Conservation (phyloP, 2,113 vertebrate genomes). For the Psophia crepitans region DNA sequence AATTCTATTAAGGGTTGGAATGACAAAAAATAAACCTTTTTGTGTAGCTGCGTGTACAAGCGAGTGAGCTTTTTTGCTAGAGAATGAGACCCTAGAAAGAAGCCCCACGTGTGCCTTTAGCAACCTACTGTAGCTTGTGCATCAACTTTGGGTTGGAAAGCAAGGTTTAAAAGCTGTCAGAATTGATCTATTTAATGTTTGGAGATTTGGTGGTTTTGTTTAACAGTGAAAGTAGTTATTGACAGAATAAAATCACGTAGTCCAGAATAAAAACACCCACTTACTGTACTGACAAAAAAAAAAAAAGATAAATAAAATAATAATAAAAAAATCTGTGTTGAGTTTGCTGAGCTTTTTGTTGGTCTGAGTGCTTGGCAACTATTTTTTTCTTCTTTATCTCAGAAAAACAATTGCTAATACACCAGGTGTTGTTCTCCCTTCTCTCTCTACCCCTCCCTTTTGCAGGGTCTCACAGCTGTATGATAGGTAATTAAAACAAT, state of each 20-base stretch:
- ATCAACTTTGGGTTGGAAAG: neutral
- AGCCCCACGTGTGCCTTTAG: neutral
- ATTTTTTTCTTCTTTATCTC: neutral
- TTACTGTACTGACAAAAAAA: neutral
- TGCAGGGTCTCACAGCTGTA: neutral
- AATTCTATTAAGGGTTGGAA: neutral
- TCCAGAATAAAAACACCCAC: neutral
- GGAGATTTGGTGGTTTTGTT: constrained; percentile 4
- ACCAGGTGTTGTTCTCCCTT: constrained; percentile 36
- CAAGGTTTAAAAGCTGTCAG: constrained; percentile 6
- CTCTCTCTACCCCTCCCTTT: neutral
- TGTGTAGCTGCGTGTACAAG: neutral
- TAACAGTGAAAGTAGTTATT: neutral
- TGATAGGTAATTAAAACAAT: constrained; percentile 55
- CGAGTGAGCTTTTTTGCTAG: neutral
- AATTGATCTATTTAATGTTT: neutral
- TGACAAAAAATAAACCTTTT: neutral
- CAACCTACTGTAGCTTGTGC: neutral
- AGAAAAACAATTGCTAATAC: neutral
- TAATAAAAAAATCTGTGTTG: neutral
- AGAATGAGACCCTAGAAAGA: neutral
- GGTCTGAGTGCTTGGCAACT: neutral
- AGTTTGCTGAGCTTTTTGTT: neutral
- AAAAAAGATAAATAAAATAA: too few species aligned
- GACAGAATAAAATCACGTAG: neutral